Conservation (phyloP, 2,888 invertebrate genomes). For the Mesorhabditis sp. region DNA sequence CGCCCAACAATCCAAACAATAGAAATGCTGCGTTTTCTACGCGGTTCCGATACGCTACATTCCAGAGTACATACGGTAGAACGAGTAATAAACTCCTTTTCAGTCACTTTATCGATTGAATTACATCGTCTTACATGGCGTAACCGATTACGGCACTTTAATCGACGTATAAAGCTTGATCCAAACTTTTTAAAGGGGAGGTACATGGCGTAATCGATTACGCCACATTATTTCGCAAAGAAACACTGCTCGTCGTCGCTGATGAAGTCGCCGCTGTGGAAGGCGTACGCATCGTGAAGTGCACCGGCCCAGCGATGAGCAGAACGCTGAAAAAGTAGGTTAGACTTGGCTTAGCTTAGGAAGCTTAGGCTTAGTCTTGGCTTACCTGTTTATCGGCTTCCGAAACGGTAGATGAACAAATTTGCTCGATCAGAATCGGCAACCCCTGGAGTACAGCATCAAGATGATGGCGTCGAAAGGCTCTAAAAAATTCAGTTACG, state of each 20-base stretch:
- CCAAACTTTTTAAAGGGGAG: no score
- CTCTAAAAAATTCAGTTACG: not conserved
- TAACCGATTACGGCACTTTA: no score
- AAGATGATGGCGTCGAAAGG: slow-evolving; percentile 21
- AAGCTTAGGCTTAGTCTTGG: not conserved
- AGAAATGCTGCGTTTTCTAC: no score
- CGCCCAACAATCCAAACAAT: no score
- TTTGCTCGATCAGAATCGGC: slow-evolving; percentile 9
- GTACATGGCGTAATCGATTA: no score
- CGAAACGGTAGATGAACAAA: not conserved
- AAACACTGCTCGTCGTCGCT: slow-evolving; percentile 33
- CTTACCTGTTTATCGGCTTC: slow-evolving; percentile 10
- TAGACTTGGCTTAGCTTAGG: not conserved
- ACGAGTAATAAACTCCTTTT: no score
- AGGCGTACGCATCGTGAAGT: slow-evolving; percentile 30
- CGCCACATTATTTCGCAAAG: slow-evolving; percentile 13
- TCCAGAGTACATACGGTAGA: no score
- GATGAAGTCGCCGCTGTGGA: slow-evolving; percentile 30
- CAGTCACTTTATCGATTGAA: no score
- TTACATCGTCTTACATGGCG: no score
- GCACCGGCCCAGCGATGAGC: slow-evolving; percentile 31
- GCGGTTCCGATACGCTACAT: no score
- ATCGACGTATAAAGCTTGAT: no score
- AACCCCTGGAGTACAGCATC: slow-evolving; percentile 31
- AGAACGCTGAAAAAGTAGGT: not conserved